Base-by-base conservation (phyloP, 2,797 vertebrate species). In the Adrianichthys oophorus region DNA sequence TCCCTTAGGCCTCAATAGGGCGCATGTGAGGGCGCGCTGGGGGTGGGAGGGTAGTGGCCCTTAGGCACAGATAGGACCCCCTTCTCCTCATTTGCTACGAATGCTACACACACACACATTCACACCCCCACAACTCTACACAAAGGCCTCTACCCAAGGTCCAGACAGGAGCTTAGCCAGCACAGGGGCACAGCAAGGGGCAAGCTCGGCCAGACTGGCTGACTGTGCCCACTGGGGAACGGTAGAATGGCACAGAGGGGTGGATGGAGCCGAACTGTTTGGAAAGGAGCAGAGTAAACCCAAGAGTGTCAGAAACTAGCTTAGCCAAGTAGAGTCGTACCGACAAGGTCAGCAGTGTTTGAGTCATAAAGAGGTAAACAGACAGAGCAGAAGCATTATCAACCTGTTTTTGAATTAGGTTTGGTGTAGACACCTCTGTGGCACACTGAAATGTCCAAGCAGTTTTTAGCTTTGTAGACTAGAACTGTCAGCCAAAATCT, bases 1-100 rank as follows among this genome's bases (percentile, higher is more conserved):
- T 91, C 88, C 89, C 91, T 90, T 91, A 89, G 85, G 81, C 78
- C 82, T 91, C 87, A 92, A 92, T 91, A 84, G 84, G 85, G 83
- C 82, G 59, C 90, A 90, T 62, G 85, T 85, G 87, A 88, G 87
- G 85, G 86, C 83, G 89, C 81, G 51, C 82, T 76, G 80, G 80
- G 80, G 56, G 56, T 47, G 45, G 45, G 45, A 21, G 44, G n/a
- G 46, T 21, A 74, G 76, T 59, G 72, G 87, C 82, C 82, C 83
- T 79, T 76, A 89, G 83, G 82, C 85, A 86, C 72, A 76, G 87
- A 87, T 85, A 85, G 87, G 83, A 82, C 70, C 75, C 85, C 81
- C 83, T 78, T 83, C 80, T 83, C 72, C 73, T 58, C 62, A 69
- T 78, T 59, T 80, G 78, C 66, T 71, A 70, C 65, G 74, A 87